Conservation (phyloP, 23 tunicate species). For the Styela clava region DNA sequence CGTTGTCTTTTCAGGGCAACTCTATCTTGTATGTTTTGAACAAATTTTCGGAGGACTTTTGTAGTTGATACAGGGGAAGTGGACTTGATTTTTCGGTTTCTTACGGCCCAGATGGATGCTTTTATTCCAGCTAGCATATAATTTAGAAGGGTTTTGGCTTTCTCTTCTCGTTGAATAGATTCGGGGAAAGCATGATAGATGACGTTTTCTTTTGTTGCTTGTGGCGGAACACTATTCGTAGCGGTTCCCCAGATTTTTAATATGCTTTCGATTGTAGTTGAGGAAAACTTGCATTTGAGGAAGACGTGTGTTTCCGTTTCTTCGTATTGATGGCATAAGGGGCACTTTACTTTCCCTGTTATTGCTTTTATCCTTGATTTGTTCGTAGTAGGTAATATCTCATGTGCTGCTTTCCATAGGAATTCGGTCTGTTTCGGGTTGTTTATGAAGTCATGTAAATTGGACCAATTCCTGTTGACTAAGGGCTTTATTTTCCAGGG, state of each 20-base stretch:
- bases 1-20: too few species aligned
- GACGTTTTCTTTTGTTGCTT: too few species aligned
- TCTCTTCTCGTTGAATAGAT: too few species aligned
- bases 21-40: too few species aligned
- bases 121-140: too few species aligned
- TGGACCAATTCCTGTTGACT: background rate
- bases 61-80: too few species aligned
- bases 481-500: background rate
- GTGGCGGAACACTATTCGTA: too few species aligned
- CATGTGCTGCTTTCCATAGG: background rate
- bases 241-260: background rate
- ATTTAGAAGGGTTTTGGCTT: too few species aligned
- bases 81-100: too few species aligned
- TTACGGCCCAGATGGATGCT: too few species aligned
- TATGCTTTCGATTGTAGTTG: background rate
- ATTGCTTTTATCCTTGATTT: background rate
- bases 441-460: background rate
- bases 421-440: background rate
- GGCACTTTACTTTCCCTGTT: background rate
- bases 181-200: too few species aligned
- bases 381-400: background rate
- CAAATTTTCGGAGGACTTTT: too few species aligned
- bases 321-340: background rate
- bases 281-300: background rate
- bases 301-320: background rate